Evolutionary conservation across 2,888 invertebrate species (phyloP).

Genomic region (Ormyrus labotus): DNA sequence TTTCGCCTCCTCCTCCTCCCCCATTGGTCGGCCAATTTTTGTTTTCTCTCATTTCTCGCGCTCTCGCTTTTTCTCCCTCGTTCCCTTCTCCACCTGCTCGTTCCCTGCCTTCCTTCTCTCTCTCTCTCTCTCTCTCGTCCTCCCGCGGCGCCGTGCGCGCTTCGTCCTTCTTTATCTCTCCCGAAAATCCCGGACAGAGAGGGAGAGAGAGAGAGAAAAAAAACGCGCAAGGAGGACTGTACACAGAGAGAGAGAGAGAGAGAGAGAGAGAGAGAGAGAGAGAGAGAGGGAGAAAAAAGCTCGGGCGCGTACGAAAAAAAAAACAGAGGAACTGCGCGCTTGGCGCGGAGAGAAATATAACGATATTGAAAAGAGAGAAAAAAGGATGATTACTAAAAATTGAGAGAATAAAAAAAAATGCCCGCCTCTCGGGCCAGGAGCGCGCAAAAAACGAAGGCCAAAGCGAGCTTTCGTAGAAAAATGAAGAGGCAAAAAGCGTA

Average conservation of each 20-base stretch:
- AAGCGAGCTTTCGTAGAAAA: constrained; percentile 5
- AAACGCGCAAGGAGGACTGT: constrained; percentile 27
- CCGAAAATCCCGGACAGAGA: constrained; percentile 43
- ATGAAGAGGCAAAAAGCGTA: constrained; percentile 13
- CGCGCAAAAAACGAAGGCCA: constrained; percentile 18
- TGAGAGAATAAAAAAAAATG: not conserved
- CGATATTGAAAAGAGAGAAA: constrained; percentile 21
- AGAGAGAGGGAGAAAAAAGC: constrained; percentile 18
- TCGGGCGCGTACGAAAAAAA: constrained; percentile 19
- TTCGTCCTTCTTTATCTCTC: constrained; percentile 25
- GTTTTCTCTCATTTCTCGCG: constrained; percentile 53
- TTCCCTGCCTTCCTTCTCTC: constrained; percentile 37
- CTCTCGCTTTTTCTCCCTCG: constrained; percentile 51
- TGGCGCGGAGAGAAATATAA: constrained; percentile 1
- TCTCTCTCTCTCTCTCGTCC: constrained; percentile 58
- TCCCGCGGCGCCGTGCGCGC: too few relatives aligned
- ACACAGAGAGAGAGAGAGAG: constrained; percentile 9
- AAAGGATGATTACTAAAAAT: constrained; percentile 28
- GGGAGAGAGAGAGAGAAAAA: constrained; percentile 25
- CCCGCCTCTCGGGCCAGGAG: not conserved
- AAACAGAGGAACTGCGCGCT: not conserved
- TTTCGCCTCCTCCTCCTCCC: constrained; percentile 39
- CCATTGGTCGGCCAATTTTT: constrained; percentile 58
- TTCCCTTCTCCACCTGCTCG: constrained; percentile 27
- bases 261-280: not conserved